Evolutionary conservation across 2,797 vertebrate genomes (phyloP).

Genomic region (Phoeniculus purpureus): DNA sequence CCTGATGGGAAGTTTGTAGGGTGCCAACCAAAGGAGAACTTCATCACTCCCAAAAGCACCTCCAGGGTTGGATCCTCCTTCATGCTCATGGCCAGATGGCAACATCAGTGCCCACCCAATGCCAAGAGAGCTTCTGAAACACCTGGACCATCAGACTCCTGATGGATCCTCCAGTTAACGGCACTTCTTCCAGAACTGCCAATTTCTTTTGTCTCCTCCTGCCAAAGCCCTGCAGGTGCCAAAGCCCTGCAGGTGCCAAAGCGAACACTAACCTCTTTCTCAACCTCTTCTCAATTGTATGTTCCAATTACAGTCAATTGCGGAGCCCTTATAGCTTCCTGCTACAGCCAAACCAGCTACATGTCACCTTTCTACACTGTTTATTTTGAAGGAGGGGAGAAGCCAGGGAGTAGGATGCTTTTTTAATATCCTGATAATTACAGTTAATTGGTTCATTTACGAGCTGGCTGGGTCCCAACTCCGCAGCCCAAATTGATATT

Average conservation of each 20-base stretch:
- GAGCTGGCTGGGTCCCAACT: constrained; percentile 9
- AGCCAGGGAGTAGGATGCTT: background rate
- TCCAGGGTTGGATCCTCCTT: background rate
- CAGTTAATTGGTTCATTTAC: constrained; percentile 22
- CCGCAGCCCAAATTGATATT: constrained; percentile 5
- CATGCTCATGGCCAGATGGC: background rate
- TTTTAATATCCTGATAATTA: constrained; percentile 48
- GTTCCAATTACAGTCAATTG: background rate
- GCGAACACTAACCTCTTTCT: background rate
- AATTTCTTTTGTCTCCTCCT: constrained; percentile 4
- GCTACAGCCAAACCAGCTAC: background rate
- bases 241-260: background rate
- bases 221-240: background rate
- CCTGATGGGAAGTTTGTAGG: background rate
- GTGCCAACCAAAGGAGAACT: background rate
- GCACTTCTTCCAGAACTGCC: background rate
- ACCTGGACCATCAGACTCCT: background rate
- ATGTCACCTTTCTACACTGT: background rate
- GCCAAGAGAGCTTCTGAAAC: background rate
- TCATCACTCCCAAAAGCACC: background rate
- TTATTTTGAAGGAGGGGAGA: background rate
- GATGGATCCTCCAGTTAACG: background rate
- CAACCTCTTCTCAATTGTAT: background rate
- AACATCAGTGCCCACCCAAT: fast-evolving
- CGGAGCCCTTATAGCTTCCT: background rate